Evolutionary conservation across 1,140 invertebrate species (phyloP), one percentile per base, ranked within the genome.

Genomic region (Eriocheir sinensis): DNA sequence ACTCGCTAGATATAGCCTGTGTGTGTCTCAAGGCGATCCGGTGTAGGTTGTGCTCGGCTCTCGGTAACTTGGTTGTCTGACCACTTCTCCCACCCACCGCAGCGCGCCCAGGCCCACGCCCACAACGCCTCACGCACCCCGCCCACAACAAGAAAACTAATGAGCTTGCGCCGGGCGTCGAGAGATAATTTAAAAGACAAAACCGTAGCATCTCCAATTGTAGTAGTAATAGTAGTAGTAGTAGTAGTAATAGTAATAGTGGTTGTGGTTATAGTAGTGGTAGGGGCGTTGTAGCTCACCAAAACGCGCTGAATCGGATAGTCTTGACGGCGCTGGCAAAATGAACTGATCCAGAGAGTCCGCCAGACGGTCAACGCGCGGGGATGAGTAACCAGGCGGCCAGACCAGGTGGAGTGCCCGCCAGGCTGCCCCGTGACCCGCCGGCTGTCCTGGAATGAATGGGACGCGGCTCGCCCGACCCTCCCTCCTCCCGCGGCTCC

Each of bases 1-100:
- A n/a, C 60, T n/a, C 60, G n/a, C 60, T 72, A n/a, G 60, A 72
- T 72, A 72, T 72, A n/a, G 60, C n/a, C n/a, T 72, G 60, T n/a
- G 8, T 72, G 60, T n/a, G 8, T 72, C 60, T 72, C 60, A 72
- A 72, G 60, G 60, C 60, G 60, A 72, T 72, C 60, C 60, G n/a
- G 60, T 72, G 60, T 72, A 72, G 60, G 60, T 72, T 72, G n/a
- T 72, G 60, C 60, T n/a, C 6, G 60, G 60, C 60, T 72, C 3
- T n/a, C n/a, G 60, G 4, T 72, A n/a, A 21, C 21, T 72, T 21
- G 60, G 60, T 21, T 72, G 60, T n/a, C 60, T 72, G 60, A 72
- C 60, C 60, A 72, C 60, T 72, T 72, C 53, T 48, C 44, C 48
- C 60, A 72, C 60, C 60, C 60, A 72, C 27, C 60, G 60, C 60